Conservation (phyloP, 2,888 invertebrate genomes). For the Cremastinae sp. region DNA sequence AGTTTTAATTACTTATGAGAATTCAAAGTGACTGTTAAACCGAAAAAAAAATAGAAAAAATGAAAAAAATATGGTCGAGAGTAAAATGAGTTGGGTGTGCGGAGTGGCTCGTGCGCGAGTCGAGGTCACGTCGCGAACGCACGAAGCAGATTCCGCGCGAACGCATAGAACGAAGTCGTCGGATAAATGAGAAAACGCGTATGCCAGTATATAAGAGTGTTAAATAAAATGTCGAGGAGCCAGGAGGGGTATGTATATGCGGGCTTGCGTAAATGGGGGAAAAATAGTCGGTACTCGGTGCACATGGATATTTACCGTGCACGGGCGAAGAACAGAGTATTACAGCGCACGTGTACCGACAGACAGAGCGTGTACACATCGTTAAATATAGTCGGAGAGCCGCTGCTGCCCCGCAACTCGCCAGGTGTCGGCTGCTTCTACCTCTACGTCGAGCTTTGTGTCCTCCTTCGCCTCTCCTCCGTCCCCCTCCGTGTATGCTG, state of each 20-base stretch:
- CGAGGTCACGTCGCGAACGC: conserved; percentile 51
- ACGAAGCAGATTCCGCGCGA: conserved; percentile 22
- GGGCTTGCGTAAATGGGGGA: too few species aligned
- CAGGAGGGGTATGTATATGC: not conserved
- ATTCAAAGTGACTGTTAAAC: too few species aligned
- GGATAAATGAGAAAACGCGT: not conserved
- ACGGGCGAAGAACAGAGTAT: conserved; percentile 38
- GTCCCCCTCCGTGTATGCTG: too few species aligned
- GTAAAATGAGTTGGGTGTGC: not conserved
- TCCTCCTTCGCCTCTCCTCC: too few species aligned
- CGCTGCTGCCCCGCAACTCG: not conserved
- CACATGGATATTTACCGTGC: conserved; percentile 30
- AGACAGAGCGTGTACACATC: conserved; percentile 50
- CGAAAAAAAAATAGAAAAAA: too few species aligned
- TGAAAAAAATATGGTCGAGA: too few species aligned
- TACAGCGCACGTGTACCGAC: conserved; percentile 51
- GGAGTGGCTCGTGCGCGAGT: conserved; percentile 26
- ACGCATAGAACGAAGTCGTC: conserved; percentile 1
- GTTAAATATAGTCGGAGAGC: conserved; percentile 43
- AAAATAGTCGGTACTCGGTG: conserved; percentile 8
- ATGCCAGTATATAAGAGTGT: not conserved
- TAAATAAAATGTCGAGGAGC: conserved; percentile 3
- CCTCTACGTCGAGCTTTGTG: conserved; percentile 42
- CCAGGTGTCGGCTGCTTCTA: conserved; percentile 35
- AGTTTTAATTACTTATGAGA: too few species aligned